A percentile compares a stretch with the other conserved stretches of the same genome.
These are phyloP conservation scores for Caenorhabditis tropicalis DNA, from an alignment of 1,140 invertebrate species.

Conservation along the genomic window DNA sequence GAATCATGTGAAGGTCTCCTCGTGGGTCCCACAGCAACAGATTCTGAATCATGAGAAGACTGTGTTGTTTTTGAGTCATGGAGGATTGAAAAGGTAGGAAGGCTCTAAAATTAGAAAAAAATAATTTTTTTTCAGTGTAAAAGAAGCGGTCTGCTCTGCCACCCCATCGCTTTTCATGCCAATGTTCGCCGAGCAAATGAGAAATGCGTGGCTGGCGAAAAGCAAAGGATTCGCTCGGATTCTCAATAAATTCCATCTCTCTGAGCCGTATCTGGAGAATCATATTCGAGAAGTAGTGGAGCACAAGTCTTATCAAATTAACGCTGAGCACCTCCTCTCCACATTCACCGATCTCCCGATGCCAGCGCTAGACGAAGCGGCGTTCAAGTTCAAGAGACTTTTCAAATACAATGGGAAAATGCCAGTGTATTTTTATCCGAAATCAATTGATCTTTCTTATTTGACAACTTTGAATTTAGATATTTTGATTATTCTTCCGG, in stretches of 20 bases:
- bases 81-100: conserved; percentile 46
- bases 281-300: conserved; percentile 23
- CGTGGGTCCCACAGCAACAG: conserved; percentile 46
- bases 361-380: conserved; percentile 7
- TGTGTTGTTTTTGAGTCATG: conserved; percentile 49
- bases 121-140: conserved; percentile 44
- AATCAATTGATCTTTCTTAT: conserved; percentile 11
- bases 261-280: conserved; percentile 46
- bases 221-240: conserved; percentile 40
- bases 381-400: conserved; percentile 26
- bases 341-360: neutral
- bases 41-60: conserved; percentile 50
- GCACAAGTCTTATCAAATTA: neutral
- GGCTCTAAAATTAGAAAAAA: neutral
- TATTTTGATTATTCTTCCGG: neutral
- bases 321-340: neutral
- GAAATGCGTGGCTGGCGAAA: conserved; percentile 16
- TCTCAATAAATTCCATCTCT: conserved; percentile 44
- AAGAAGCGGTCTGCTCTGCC: conserved; percentile 46
- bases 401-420: conserved; percentile 19
- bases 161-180: conserved; percentile 48
- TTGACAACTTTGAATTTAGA: neutral
- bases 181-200: conserved; percentile 41
- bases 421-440: conserved; percentile 6
- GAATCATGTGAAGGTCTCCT: conserved; percentile 40